Base-by-base conservation (phyloP, 2,888 invertebrate species). In the Acrocyrtus sp. region DNA sequence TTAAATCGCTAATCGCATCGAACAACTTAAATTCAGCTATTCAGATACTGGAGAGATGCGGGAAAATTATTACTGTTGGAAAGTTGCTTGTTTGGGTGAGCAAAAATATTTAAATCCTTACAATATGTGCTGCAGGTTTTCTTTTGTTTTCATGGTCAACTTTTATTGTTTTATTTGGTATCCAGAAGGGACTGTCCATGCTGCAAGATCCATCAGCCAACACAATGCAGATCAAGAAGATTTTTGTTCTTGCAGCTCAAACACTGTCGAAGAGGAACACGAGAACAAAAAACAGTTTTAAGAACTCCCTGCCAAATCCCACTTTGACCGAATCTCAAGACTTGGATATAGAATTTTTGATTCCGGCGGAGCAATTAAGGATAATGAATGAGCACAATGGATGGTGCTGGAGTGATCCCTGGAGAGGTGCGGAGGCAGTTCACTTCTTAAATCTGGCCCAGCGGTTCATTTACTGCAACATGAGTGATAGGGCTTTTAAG, bases 341-440 rank as follows among this genome's bases (percentile, higher is more conserved):
- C n/a, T 19, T 69, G 26, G 69, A 69, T 41, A 34, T 69, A 21
- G 69, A 69, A 15, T 69, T 54, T 62, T 24, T 69, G 1, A 69
- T 69, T 10, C 54, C 69, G 10, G 53, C 54, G 22, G 54, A 47
- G 6, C 47, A 69, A 8, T 15, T 69, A 3, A 53, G 48, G 19
- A 29, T 62, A 1, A 61, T 69, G 61, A 21, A 3, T 17, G 56
- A 39, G 17, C 69, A 69, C 39, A 61, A 73, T 43, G 67, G 62
- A 15, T 79, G 79, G 67, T 85, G 91, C 26, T 87, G 90, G 48
- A 92, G 93, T 82, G 90, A 89, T 73, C 90, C 91, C 12, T 95
- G 95, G 95, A 88, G 90, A 77, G 92, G 91, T 15, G 93, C 93
- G 0, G 94, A 94, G 84, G 94, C 92, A 0, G 93, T 90, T 83